A percentile compares a stretch with the other conserved stretches of the same genome.
Evolutionary conservation across 2,113 vertebrate genomes (phyloP).

Genomic region (Spermophilus dauricus): DNA sequence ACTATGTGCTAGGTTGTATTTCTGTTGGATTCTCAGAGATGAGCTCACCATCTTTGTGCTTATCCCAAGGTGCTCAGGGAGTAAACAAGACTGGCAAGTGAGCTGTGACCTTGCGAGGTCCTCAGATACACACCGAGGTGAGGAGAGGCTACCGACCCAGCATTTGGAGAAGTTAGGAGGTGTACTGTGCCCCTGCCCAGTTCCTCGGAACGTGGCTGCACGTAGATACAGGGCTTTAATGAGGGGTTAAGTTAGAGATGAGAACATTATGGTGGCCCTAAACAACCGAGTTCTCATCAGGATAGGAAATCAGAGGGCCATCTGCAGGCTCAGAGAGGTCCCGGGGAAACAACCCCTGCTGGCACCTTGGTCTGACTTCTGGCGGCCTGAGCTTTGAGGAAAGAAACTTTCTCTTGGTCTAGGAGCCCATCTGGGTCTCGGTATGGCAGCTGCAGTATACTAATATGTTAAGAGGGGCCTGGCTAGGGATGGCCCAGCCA

Average conservation of each 20-base stretch:
- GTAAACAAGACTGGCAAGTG: neutral
- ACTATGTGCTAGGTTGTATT: neutral
- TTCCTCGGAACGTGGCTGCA: too few relatives aligned
- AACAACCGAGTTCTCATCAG: neutral
- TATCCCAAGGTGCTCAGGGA: neutral
- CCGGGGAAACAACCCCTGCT: neutral
- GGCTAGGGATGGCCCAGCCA: too few relatives aligned
- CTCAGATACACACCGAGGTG: accelerated
- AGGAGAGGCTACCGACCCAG: neutral
- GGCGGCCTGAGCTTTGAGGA: neutral
- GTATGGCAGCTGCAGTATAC: accelerated
- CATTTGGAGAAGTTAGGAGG: too few relatives aligned
- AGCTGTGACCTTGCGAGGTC: neutral
- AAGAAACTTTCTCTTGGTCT: neutral
- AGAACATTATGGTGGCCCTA: neutral
- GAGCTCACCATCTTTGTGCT: neutral
- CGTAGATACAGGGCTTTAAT: neutral
- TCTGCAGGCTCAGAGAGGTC: neutral
- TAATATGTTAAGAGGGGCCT: neutral
- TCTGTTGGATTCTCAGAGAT: too few relatives aligned
- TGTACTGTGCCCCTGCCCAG: too few relatives aligned
- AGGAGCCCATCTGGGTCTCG: too few relatives aligned
- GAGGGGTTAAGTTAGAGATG: neutral
- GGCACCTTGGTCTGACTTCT: neutral
- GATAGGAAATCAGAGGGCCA: neutral